A percentile compares a stretch with the other conserved stretches of the same genome.
Evolutionary conservation across 2,888 invertebrate species (phyloP).

Genomic region (Prionchulus punctatus): DNA sequence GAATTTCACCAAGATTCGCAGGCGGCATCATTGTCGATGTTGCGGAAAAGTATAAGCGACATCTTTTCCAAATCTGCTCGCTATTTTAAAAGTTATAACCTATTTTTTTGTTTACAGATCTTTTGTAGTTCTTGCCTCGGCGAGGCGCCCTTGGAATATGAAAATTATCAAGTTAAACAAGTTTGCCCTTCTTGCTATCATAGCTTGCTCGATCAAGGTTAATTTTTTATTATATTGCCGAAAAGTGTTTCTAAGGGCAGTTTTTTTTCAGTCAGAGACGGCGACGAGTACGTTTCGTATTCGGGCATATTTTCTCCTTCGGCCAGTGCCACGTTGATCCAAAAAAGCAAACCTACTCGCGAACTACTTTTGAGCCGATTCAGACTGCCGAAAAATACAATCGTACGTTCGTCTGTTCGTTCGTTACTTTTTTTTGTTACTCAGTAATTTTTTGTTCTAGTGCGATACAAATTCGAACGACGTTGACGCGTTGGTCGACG

Average conservation of each 20-base stretch:
- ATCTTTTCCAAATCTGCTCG: not conserved
- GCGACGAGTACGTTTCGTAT: not conserved
- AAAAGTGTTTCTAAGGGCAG: no score
- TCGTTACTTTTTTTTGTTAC: no score
- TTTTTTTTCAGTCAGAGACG: no score
- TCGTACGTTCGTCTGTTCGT: no score
- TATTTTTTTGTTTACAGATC: constrained; percentile 38
- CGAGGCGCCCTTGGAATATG: constrained; percentile 42
- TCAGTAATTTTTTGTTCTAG: not conserved
- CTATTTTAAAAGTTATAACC: not conserved
- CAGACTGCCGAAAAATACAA: no score
- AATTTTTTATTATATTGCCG: not conserved
- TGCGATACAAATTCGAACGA: not conserved
- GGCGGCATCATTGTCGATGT: constrained; percentile 50
- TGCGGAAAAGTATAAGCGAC: constrained; percentile 45
- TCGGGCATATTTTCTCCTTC: not conserved
- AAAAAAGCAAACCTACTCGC: no score
- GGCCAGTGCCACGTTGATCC: no score
- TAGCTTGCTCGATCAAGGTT: not conserved
- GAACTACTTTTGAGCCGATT: no score
- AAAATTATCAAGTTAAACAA: constrained; percentile 37
- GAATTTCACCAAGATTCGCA: constrained; percentile 48
- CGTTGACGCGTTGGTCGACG: not conserved
- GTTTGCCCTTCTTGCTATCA: constrained; percentile 43
- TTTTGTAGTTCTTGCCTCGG: constrained; percentile 48